phyloP scores from a whole-genome alignment of 2,113 vertebrate genomes.

The Perca fluviatilis region DNA sequence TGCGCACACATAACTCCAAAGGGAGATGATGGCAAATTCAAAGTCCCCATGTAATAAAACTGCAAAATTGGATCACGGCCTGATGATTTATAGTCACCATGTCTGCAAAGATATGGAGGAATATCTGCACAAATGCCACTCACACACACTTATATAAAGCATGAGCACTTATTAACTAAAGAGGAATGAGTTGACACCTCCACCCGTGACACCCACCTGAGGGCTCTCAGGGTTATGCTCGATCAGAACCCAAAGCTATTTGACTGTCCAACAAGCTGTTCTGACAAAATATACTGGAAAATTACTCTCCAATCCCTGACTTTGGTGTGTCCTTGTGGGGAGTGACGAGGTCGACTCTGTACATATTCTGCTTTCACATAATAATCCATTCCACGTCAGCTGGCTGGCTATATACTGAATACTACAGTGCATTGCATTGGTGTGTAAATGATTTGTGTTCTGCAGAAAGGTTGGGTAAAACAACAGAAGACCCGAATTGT shows the following conservation, averaged over 20 bases:
- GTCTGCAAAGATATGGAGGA: slow-evolving; percentile 10
- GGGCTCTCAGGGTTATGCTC: not conserved
- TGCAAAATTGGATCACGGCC: slow-evolving; percentile 39
- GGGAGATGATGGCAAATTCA: slow-evolving; percentile 50
- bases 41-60: slow-evolving; percentile 45
- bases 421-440: not conserved
- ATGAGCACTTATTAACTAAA: slow-evolving; percentile 25
- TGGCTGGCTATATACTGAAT: not conserved
- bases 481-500: not conserved
- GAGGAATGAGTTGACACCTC: slow-evolving; percentile 11
- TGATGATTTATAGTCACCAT: slow-evolving; percentile 56
- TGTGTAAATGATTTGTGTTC: not conserved
- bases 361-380: not conserved
- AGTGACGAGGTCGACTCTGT: not conserved
- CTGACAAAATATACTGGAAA: not conserved
- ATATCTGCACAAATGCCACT: slow-evolving; percentile 8
- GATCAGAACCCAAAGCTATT: not conserved
- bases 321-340: not conserved
- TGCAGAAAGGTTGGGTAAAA: not conserved
- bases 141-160: not conserved
- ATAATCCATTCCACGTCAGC: not conserved
- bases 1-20: not conserved
- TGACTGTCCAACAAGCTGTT: not conserved
- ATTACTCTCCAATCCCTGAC: not conserved
- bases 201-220: not conserved